These are phyloP conservation scores for Drosophila neonasuta DNA, from an alignment of 2,888 invertebrate genomes.

Conservation along the genomic window DNA sequence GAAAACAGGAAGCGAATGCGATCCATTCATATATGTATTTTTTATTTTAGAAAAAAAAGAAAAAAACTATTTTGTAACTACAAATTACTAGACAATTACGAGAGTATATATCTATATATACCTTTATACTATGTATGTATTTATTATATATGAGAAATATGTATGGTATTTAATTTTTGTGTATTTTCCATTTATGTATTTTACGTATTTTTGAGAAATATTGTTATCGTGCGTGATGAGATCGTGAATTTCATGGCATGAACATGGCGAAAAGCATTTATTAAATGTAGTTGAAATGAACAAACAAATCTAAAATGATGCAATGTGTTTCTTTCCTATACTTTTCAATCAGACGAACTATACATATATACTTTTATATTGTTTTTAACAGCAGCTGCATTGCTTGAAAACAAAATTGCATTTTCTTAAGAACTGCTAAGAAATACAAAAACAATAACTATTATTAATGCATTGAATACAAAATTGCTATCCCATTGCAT, in stretches of 20 bases:
- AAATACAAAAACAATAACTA: no score
- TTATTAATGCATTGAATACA: no score
- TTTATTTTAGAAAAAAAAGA: slow-evolving; percentile 6
- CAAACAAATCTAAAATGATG: slow-evolving; percentile 6
- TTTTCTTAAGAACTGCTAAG: no score
- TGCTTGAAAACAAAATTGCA: neutral
- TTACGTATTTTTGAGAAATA: slow-evolving; percentile 5
- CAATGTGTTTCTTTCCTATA: slow-evolving; percentile 8
- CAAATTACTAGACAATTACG: slow-evolving; percentile 15
- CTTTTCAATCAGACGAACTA: neutral
- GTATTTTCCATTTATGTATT: slow-evolving; percentile 3
- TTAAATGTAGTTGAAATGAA: slow-evolving; percentile 26
- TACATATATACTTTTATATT: neutral
- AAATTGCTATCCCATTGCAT: no score
- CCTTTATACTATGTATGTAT: slow-evolving; percentile 1
- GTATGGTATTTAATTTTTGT: slow-evolving; percentile 2
- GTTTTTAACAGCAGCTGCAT: neutral
- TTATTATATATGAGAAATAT: neutral
- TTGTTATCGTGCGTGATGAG: slow-evolving; percentile 1
- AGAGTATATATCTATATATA: neutral
- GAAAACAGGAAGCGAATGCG: neutral
- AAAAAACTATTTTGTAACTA: slow-evolving; percentile 10
- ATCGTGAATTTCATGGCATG: slow-evolving; percentile 14
- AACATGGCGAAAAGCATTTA: slow-evolving; percentile 29
- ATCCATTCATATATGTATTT: slow-evolving; percentile 4